phyloP scores from a whole-genome alignment of 2,113 vertebrate species.

The Ictalurus furcatus region DNA sequence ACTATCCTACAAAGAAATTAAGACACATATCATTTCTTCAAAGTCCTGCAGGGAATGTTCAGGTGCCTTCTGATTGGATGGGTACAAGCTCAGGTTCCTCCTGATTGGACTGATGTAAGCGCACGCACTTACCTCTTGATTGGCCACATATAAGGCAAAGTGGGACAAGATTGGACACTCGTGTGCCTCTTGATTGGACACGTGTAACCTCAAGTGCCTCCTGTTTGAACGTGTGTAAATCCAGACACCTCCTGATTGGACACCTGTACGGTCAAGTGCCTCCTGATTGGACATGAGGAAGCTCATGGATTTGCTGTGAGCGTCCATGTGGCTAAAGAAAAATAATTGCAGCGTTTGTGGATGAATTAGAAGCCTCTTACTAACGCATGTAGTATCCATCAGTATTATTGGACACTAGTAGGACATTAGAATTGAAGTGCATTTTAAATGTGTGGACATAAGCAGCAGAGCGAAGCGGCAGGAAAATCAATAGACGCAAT shows the following conservation, averaged over 20 bases:
- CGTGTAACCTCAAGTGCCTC: no score
- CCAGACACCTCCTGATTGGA: background rate
- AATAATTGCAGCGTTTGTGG: background rate
- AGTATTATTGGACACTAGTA: background rate
- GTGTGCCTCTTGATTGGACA: background rate
- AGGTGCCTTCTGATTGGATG: background rate
- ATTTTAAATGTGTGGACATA: constrained; percentile 28
- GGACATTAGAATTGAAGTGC: constrained; percentile 10
- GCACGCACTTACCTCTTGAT: background rate
- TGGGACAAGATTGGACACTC: background rate
- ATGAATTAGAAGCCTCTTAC: constrained; percentile 16
- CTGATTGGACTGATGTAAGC: background rate
- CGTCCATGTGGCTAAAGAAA: background rate
- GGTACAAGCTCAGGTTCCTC: background rate
- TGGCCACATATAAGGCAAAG: background rate
- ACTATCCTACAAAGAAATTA: background rate
- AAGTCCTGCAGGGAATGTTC: background rate
- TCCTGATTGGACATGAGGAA: background rate
- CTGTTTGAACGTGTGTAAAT: background rate
- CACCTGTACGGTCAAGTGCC: background rate
- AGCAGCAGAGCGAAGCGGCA: constrained; percentile 18
- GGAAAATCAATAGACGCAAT: constrained; percentile 23
- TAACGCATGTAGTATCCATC: background rate
- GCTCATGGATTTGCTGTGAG: background rate
- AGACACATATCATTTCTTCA: background rate